Conservation (phyloP, 2,113 vertebrate genomes). For the Dipodomys merriami region DNA sequence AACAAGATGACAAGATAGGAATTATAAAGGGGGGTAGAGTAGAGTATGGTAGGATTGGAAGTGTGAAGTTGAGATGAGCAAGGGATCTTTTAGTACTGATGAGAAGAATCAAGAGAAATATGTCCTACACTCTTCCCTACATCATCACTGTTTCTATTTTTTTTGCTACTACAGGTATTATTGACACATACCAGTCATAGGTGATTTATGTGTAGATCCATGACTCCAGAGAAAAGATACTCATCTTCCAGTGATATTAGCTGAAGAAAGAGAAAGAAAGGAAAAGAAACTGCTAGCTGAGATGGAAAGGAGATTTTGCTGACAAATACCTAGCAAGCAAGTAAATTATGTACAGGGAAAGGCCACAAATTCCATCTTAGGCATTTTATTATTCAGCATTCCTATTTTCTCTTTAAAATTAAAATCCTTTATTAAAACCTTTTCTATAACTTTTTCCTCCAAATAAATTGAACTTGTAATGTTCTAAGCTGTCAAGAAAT, state of each 20-base stretch:
- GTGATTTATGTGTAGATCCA: neutral
- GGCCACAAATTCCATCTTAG: neutral
- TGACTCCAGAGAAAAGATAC: neutral
- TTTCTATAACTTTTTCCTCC: slow-evolving; percentile 49
- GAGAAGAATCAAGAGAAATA: neutral
- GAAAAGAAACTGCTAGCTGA: neutral
- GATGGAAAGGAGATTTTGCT: neutral
- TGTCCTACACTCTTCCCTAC: neutral
- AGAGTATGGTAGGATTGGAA: neutral
- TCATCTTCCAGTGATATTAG: neutral
- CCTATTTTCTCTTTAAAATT: slow-evolving; percentile 57
- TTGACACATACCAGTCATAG: neutral
- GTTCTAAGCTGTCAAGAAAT: slow-evolving; percentile 57
- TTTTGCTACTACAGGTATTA: neutral
- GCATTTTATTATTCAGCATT: slow-evolving; percentile 47
- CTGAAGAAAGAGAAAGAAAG: neutral
- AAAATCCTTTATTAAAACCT: slow-evolving; percentile 49
- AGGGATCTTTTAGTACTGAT: neutral
- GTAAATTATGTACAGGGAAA: slow-evolving; percentile 19
- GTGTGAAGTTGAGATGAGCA: neutral
- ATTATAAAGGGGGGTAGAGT: neutral
- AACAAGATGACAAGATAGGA: neutral
- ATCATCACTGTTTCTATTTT: neutral
- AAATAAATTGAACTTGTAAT: slow-evolving; percentile 69
- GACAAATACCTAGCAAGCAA: slow-evolving; percentile 5